Conservation (phyloP, 1,140 invertebrate species). For the Aphelinus certus region DNA sequence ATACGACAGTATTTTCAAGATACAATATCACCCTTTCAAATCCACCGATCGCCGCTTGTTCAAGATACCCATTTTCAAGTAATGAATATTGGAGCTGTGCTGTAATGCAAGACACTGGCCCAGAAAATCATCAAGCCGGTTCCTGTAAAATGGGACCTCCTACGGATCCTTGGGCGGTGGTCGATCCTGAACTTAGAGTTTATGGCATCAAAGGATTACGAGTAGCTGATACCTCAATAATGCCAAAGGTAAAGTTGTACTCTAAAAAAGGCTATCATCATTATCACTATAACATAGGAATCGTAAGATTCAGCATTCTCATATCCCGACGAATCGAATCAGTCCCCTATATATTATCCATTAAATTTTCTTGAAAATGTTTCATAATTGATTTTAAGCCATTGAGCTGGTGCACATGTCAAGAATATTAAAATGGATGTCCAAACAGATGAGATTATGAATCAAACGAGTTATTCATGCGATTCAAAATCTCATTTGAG, state of each 20-base stretch:
- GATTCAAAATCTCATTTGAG: too few species aligned
- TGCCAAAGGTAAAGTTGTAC: constrained; percentile 61
- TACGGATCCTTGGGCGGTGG: constrained; percentile 75
- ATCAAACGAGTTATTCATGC: too few species aligned
- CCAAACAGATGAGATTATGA: too few species aligned
- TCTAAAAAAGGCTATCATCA: too few species aligned
- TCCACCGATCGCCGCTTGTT: constrained; percentile 63
- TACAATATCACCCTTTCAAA: constrained; percentile 64
- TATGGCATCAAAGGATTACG: constrained; percentile 63
- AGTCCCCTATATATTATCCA: too few species aligned
- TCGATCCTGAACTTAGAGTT: constrained; percentile 73
- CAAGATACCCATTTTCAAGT: constrained; percentile 72
- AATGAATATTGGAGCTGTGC: constrained; percentile 84
- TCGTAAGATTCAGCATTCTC: too few species aligned
- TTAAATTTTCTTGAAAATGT: too few species aligned
- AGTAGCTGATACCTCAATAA: constrained; percentile 70
- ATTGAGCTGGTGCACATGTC: too few species aligned
- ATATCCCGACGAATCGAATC: too few species aligned
- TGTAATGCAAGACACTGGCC: constrained; percentile 76
- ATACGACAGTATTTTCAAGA: constrained; percentile 61
- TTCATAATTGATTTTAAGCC: too few species aligned
- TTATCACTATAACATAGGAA: too few species aligned
- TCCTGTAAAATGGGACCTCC: constrained; percentile 83
- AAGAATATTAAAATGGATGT: too few species aligned
- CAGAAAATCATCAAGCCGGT: constrained; percentile 87